phyloP scores from a whole-genome alignment of 2,888 invertebrate species.

The Leptopilina myrica region DNA sequence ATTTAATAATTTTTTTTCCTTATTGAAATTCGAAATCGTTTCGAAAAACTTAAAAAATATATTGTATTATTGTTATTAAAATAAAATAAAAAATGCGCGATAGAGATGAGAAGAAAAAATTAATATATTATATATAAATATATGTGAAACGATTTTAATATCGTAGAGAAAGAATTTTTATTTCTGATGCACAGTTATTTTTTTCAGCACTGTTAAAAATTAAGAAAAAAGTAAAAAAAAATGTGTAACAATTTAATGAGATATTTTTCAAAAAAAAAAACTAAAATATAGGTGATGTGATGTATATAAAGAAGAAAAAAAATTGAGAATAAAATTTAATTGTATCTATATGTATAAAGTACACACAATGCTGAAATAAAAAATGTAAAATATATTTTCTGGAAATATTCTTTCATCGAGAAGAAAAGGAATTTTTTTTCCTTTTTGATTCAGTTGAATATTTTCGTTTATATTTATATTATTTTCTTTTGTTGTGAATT shows the following conservation, averaged over 20 bases:
- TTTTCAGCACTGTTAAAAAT: constrained; percentile 57
- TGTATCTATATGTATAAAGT: constrained; percentile 69
- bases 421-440: constrained; percentile 7
- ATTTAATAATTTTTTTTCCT: not conserved
- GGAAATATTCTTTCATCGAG: constrained; percentile 33
- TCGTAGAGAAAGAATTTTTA: constrained; percentile 53
- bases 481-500: too few relatives aligned
- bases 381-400: constrained; percentile 63
- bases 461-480: too few relatives aligned
- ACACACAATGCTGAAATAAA: constrained; percentile 63
- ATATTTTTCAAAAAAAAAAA: constrained; percentile 56
- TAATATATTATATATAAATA: constrained; percentile 45
- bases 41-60: not conserved
- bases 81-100: constrained; percentile 1
- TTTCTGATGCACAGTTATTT: constrained; percentile 61
- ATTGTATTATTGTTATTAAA: constrained; percentile 38
- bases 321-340: constrained; percentile 47
- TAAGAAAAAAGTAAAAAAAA: constrained; percentile 13
- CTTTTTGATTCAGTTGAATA: too few relatives aligned
- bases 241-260: constrained; percentile 41
- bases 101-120: constrained; percentile 40
- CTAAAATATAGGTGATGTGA: constrained; percentile 52
- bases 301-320: constrained; percentile 60
- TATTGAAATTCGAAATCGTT: constrained; percentile 20
- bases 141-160: constrained; percentile 19